A percentile compares a stretch with the other conserved stretches of the same genome.
Conservation (phyloP, 2,888 invertebrate genomes). For the Aphidoletes aphidimyza region DNA sequence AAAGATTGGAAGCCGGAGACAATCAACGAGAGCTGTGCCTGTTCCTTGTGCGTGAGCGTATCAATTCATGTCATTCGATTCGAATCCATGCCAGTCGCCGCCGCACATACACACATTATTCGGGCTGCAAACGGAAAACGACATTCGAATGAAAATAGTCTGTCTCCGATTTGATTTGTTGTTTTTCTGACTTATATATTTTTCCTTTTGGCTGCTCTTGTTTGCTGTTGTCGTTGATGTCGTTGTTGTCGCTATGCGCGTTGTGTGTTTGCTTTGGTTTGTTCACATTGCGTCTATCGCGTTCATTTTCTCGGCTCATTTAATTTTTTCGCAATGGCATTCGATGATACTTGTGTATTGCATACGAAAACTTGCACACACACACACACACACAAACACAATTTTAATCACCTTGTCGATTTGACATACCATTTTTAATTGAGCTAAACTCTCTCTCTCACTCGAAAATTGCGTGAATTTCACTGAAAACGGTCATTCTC, state of each 20-base stretch:
- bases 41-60: conserved; percentile 34
- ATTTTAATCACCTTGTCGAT: conserved; percentile 1
- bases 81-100: too few species aligned
- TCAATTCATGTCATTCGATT: neutral
- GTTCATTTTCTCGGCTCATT: conserved; percentile 1
- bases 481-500: neutral
- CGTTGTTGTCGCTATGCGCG: too few species aligned
- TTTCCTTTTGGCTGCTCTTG: neutral
- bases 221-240: neutral
- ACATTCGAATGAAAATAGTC: conserved; percentile 42
- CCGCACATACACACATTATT: too few species aligned
- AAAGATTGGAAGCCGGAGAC: neutral
- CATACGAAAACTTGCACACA: too few species aligned
- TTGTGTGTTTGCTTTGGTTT: neutral
- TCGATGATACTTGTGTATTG: neutral
- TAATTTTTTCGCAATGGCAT: neutral
- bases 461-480: too few species aligned
- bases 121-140: conserved; percentile 1
- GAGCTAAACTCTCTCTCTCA: too few species aligned
- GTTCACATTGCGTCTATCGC: conserved; percentile 17
- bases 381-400: too few species aligned
- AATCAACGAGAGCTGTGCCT: neutral
- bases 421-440: neutral
- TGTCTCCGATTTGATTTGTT: conserved; percentile 41
- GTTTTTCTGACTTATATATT: neutral